phyloP scores from a whole-genome alignment of 2,888 invertebrate genomes.

The Venusia cambrica region DNA sequence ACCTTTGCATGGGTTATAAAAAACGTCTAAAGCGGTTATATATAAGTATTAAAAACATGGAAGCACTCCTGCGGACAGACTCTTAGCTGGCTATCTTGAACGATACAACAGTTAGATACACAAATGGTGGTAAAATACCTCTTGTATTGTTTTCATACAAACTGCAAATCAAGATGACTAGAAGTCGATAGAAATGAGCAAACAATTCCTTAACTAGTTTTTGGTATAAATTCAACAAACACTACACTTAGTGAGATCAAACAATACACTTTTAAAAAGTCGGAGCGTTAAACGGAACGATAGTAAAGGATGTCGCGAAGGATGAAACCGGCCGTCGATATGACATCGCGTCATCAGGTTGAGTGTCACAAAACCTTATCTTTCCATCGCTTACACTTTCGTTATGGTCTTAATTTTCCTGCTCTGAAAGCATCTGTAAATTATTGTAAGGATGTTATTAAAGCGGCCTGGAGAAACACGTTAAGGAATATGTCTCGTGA shows the following conservation, averaged over 20 bases:
- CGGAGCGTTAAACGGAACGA: slow-evolving; percentile 24
- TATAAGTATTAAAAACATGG: slow-evolving; percentile 75
- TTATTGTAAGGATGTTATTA: background rate
- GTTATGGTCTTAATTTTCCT: slow-evolving; percentile 64
- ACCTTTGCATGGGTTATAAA: slow-evolving; percentile 55
- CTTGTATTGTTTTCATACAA: slow-evolving; percentile 19
- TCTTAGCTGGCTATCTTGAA: slow-evolving; percentile 65
- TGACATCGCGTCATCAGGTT: slow-evolving; percentile 29
- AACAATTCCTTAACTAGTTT: slow-evolving; percentile 32
- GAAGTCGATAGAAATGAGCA: slow-evolving; percentile 29
- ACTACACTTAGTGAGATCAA: slow-evolving; percentile 21
- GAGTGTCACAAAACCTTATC: slow-evolving; percentile 30
- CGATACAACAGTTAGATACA: slow-evolving; percentile 13
- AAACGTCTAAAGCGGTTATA: slow-evolving; percentile 68
- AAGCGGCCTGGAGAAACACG: background rate
- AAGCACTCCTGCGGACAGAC: slow-evolving; percentile 80
- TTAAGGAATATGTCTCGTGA: too few relatives aligned
- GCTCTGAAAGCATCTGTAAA: slow-evolving; percentile 63
- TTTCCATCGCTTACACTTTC: slow-evolving; percentile 55
- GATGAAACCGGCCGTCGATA: slow-evolving; percentile 20
- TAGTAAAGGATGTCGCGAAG: slow-evolving; percentile 16
- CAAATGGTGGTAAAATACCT: slow-evolving; percentile 13
- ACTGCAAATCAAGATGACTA: slow-evolving; percentile 11
- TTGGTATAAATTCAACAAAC: slow-evolving; percentile 38
- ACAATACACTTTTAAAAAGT: slow-evolving; percentile 21